These are phyloP conservation scores for Eilema depressum DNA, from an alignment of 2,888 invertebrate species.

Conservation along the genomic window DNA sequence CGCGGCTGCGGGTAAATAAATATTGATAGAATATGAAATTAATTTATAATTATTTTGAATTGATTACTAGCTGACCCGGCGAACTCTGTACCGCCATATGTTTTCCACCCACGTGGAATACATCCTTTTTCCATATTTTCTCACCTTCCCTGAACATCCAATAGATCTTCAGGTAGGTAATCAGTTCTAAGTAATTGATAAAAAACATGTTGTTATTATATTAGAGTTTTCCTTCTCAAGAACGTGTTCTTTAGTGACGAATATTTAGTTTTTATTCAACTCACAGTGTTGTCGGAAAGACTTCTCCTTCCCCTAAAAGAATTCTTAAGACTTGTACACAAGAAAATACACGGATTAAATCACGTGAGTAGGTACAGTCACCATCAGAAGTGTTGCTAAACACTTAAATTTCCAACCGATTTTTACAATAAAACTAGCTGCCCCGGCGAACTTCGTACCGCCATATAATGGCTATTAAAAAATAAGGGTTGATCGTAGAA, in stretches of 20 bases:
- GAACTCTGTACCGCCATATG: no score
- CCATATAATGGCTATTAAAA: no score
- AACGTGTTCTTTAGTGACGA: neutral
- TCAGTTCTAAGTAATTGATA: neutral
- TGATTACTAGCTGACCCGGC: no score
- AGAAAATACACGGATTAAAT: neutral
- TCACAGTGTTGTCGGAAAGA: neutral
- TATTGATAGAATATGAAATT: neutral
- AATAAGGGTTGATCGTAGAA: no score
- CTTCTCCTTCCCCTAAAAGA: neutral
- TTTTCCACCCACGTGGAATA: no score
- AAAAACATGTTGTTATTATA: neutral
- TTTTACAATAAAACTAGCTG: neutral
- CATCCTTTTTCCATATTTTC: no score
- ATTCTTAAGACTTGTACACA: neutral
- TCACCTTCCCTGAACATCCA: no score
- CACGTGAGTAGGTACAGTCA: neutral
- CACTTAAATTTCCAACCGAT: neutral
- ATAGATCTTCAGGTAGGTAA: no score
- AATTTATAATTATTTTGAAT: neutral
- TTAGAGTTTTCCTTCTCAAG: neutral
- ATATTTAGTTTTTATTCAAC: neutral
- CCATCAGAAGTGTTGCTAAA: neutral
- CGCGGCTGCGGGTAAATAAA: neutral
- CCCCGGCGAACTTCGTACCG: no score